Percentiles rank a stretch among this genome's conserved stretches.
Conservation (phyloP, 2,797 vertebrate genomes). For the Gambelia wislizenii region DNA sequence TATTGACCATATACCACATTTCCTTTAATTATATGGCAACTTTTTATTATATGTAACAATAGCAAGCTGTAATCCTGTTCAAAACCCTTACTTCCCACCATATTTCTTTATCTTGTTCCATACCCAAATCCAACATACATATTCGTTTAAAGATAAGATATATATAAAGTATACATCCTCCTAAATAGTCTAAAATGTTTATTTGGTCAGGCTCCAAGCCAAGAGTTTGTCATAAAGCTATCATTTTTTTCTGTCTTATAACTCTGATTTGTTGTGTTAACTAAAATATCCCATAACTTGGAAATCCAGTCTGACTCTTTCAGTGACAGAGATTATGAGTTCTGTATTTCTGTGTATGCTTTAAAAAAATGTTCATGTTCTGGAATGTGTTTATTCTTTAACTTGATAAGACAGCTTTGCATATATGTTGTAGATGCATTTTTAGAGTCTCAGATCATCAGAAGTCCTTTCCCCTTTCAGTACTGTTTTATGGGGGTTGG, state of each 20-base stretch:
- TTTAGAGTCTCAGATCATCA: background rate
- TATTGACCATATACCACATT: background rate
- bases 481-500: background rate
- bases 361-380: conserved; percentile 8
- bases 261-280: background rate
- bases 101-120: background rate
- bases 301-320: conserved; percentile 8
- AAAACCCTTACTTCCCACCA: background rate
- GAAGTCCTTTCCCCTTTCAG: background rate
- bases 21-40: background rate
- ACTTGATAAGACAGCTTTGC: conserved; percentile 8
- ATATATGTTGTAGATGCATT: background rate
- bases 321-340: background rate
- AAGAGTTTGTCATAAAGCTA: background rate
- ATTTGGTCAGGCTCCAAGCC: background rate
- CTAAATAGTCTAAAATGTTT: background rate
- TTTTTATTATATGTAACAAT: background rate
- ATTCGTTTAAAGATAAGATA: background rate
- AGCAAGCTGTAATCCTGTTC: background rate
- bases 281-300: conserved; percentile 5
- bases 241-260: background rate
- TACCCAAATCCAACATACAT: background rate
- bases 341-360: conserved; percentile 6
- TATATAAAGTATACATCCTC: background rate
- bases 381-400: conserved; percentile 25